Evolutionary conservation across 2,113 vertebrate species (phyloP).

Genomic region (Vicugna pacos): DNA sequence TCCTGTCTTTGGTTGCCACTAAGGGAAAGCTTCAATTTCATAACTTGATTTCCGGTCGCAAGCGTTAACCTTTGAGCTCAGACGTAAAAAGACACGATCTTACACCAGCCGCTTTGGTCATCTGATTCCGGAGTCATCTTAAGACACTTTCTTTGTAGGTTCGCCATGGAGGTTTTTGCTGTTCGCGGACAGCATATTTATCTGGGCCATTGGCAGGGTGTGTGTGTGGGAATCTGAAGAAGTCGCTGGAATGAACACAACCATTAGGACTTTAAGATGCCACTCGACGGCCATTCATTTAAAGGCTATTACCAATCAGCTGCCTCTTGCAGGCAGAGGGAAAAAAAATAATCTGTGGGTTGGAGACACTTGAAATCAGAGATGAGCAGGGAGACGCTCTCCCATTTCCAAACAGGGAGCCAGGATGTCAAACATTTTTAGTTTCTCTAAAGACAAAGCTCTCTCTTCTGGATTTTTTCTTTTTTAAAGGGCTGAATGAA

Average conservation of each 20-base stretch:
- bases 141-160: conserved; percentile 49
- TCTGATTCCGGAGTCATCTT: conserved; percentile 61
- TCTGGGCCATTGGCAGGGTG: neutral
- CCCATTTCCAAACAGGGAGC: conserved; percentile 79
- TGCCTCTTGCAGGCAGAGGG: conserved; percentile 72
- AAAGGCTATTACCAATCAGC: conserved; percentile 84
- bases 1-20: neutral
- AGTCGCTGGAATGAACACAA: conserved; percentile 72
- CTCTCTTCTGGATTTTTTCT: neutral
- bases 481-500: conserved; percentile 58
- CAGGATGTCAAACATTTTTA: conserved; percentile 66
- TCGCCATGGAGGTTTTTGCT: conserved; percentile 72
- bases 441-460: conserved; percentile 71
- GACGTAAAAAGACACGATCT: conserved; percentile 61
- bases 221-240: conserved; percentile 25
- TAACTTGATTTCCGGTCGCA: conserved; percentile 44
- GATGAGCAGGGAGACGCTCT: conserved; percentile 71
- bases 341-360: conserved; percentile 60
- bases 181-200: conserved; percentile 60
- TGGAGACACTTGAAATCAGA: conserved; percentile 81
- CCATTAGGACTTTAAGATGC: conserved; percentile 79
- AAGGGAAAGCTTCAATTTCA: neutral
- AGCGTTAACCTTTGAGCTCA: conserved; percentile 22
- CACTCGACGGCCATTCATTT: conserved; percentile 81
- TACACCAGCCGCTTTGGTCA: conserved; percentile 21